These are phyloP conservation scores for Prionailurus bengalensis DNA, from an alignment of 2,113 vertebrate genomes.

Conservation along the genomic window DNA sequence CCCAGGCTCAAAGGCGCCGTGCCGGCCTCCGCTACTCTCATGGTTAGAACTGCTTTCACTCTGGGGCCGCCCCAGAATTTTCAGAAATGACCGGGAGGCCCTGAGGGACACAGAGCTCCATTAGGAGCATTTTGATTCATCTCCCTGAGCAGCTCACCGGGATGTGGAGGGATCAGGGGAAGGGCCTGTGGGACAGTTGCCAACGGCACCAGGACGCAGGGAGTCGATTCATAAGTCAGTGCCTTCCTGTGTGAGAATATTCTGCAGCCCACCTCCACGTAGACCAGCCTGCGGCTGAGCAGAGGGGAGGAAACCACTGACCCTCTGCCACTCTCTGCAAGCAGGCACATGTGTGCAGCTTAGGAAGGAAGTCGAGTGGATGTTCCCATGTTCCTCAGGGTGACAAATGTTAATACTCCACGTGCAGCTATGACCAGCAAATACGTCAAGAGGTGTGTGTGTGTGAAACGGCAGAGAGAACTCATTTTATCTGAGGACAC, in stretches of 20 bases:
- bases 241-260: not conserved
- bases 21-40: not conserved
- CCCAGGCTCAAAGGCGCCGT: not conserved
- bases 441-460: conserved; percentile 26
- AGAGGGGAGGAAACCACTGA: no score
- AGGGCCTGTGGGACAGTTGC: not conserved
- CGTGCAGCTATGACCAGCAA: conserved; percentile 75
- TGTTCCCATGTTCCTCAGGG: conserved; percentile 67
- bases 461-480: not conserved
- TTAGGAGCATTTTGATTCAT: not conserved
- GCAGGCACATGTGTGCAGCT: not conserved
- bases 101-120: no score
- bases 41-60: not conserved
- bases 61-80: conserved; percentile 43
- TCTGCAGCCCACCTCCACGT: not conserved
- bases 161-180: not conserved
- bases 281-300: not conserved
- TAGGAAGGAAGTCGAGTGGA: conserved; percentile 82
- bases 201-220: not conserved
- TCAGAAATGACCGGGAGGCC: not conserved
- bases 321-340: not conserved
- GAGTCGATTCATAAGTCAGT: not conserved
- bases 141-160: not conserved
- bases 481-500: conserved; percentile 67
- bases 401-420: conserved; percentile 62